Evolutionary conservation across 2,888 invertebrate species (phyloP).

Genomic region (Hemistola chrysoprasaria): DNA sequence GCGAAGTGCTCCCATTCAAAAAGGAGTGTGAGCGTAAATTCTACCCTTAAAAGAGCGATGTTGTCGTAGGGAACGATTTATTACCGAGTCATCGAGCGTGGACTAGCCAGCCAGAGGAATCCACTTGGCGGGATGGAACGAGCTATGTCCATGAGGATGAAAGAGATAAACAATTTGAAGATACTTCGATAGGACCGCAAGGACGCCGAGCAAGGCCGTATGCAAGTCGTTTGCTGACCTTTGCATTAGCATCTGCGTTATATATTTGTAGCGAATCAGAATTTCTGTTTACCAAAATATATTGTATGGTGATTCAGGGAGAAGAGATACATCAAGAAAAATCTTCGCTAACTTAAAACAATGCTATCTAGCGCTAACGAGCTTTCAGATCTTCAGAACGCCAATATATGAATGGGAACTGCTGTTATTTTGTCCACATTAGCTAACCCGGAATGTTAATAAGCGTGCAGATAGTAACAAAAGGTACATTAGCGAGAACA

Average conservation of each 20-base stretch:
- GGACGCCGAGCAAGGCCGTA: slow-evolving; percentile 73
- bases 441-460: slow-evolving; percentile 1
- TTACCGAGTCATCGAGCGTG: slow-evolving; percentile 58
- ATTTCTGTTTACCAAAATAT: slow-evolving; percentile 5
- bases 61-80: slow-evolving; percentile 68
- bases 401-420: slow-evolving; percentile 5
- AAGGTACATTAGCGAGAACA: slow-evolving; percentile 16
- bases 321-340: too few relatives aligned
- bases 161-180: slow-evolving; percentile 43
- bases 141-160: slow-evolving; percentile 37
- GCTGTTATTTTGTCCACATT: slow-evolving; percentile 6
- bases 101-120: slow-evolving; percentile 39
- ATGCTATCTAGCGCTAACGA: too few relatives aligned
- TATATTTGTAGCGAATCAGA: slow-evolving; percentile 38
- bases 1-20: slow-evolving; percentile 58
- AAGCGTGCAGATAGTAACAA: slow-evolving; percentile 5
- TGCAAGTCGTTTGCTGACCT: slow-evolving; percentile 51
- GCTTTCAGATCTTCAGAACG: slow-evolving; percentile 6
- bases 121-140: slow-evolving; percentile 35
- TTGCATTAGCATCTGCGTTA: slow-evolving; percentile 34
- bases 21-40: slow-evolving; percentile 51
- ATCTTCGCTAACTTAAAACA: too few relatives aligned
- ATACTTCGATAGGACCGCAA: slow-evolving; percentile 59
- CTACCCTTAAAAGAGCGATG: slow-evolving; percentile 55
- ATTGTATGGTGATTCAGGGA: too few relatives aligned